Conservation (phyloP, 2,888 invertebrate genomes). For the Sarcophaga caerulescens region DNA sequence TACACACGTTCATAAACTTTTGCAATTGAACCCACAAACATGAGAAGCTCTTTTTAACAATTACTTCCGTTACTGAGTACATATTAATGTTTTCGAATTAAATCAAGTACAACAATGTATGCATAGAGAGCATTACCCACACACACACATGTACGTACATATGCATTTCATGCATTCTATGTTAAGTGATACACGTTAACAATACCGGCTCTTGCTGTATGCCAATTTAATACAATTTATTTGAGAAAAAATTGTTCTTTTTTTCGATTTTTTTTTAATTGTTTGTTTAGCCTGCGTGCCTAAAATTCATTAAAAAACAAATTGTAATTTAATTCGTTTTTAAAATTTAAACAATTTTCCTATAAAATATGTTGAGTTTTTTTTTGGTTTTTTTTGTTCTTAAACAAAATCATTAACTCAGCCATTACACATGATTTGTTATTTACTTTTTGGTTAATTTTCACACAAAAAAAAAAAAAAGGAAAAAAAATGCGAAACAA, state of each 20-base stretch:
- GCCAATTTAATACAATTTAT: not conserved
- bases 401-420: conserved; percentile 48
- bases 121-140: not conserved
- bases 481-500: not conserved
- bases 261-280: not conserved
- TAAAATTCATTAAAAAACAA: conserved; percentile 48
- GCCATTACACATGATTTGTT: conserved; percentile 50
- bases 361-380: not conserved
- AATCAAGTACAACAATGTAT: not conserved
- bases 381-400: conserved; percentile 24
- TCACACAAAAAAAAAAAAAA: not conserved
- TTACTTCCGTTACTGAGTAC: not conserved
- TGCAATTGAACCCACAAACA: not conserved
- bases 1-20: not conserved
- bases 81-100: not conserved
- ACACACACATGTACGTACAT: not conserved
- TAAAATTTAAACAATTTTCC: conserved; percentile 31
- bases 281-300: conserved; percentile 37
- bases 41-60: not conserved
- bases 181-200: conserved; percentile 33
- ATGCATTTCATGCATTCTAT: conserved; percentile 14
- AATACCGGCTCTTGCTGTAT: not conserved
- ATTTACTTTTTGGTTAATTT: conserved; percentile 18
- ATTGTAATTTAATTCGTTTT: conserved; percentile 64
- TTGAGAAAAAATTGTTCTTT: not conserved